Evolutionary conservation across 2,888 invertebrate species (phyloP).

Genomic region (Stegophylla sp.): DNA sequence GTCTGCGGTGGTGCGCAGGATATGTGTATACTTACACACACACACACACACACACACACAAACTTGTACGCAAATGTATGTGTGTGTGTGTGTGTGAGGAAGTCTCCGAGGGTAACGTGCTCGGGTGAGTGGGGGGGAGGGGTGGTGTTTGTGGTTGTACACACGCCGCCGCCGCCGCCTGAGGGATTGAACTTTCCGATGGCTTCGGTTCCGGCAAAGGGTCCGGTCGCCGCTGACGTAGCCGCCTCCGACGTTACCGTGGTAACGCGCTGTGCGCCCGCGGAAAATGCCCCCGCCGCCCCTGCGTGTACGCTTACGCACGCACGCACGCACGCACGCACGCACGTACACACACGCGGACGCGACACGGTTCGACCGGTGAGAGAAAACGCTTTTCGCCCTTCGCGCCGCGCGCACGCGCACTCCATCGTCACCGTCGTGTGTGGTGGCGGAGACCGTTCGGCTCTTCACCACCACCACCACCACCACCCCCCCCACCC

Average conservation of each 20-base stretch:
- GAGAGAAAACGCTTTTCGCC: constrained; percentile 44
- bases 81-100: not conserved
- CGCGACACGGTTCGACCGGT: constrained; percentile 32
- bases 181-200: constrained; percentile 58
- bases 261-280: constrained; percentile 41
- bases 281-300: constrained; percentile 39
- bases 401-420: not conserved
- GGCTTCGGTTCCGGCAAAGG: constrained; percentile 58
- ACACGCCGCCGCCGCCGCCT: too few species aligned
- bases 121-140: not conserved
- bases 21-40: not conserved
- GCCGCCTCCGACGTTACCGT: constrained; percentile 21
- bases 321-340: not conserved
- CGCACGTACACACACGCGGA: not conserved
- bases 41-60: too few species aligned
- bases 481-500: not conserved
- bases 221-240: constrained; percentile 38
- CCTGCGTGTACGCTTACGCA: too few species aligned
- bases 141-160: constrained; percentile 28
- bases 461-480: constrained; percentile 12
- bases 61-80: not conserved
- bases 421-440: not conserved
- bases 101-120: constrained; percentile 3
- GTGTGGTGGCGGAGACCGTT: constrained; percentile 22
- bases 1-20: not conserved